These are phyloP conservation scores for Bothrops jararaca DNA, from an alignment of 2,113 vertebrate genomes.

Conservation along the genomic window DNA sequence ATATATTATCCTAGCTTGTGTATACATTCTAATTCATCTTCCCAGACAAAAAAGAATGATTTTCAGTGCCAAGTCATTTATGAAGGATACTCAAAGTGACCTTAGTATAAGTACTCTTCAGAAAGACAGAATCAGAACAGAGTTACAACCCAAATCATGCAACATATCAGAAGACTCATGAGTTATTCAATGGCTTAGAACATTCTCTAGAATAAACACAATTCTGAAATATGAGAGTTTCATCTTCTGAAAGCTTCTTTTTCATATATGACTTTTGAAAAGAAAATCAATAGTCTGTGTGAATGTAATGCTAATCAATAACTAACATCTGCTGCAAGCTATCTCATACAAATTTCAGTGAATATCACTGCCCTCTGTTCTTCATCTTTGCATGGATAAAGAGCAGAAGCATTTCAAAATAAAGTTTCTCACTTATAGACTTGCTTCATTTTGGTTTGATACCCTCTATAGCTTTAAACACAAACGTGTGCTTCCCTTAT, in stretches of 20 bases:
- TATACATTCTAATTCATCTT: neutral
- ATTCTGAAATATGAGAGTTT: neutral
- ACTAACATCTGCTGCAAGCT: conserved; percentile 53
- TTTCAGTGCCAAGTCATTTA: neutral
- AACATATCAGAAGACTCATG: neutral
- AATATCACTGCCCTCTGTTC: conserved; percentile 60
- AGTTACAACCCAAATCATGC: neutral
- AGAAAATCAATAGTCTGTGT: conserved; percentile 15
- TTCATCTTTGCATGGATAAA: conserved; percentile 50
- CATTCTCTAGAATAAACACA: neutral
- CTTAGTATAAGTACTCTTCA: neutral
- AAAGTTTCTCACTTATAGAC: conserved; percentile 45
- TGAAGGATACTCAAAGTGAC: neutral
- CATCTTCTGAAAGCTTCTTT: neutral
- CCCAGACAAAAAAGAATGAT: neutral
- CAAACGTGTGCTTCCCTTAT: neutral
- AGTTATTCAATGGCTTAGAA: neutral
- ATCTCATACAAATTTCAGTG: conserved; percentile 47
- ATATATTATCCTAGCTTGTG: no score
- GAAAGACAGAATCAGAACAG: neutral
- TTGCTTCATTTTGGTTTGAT: conserved; percentile 53
- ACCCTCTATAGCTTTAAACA: conserved; percentile 16
- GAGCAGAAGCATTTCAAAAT: conserved; percentile 50
- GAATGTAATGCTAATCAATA: conserved; percentile 68
- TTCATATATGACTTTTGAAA: neutral